A percentile compares a stretch with the other conserved stretches of the same genome.
phyloP scores from a whole-genome alignment of 2,797 vertebrate species.

The Melanotaenia pygmaea region DNA sequence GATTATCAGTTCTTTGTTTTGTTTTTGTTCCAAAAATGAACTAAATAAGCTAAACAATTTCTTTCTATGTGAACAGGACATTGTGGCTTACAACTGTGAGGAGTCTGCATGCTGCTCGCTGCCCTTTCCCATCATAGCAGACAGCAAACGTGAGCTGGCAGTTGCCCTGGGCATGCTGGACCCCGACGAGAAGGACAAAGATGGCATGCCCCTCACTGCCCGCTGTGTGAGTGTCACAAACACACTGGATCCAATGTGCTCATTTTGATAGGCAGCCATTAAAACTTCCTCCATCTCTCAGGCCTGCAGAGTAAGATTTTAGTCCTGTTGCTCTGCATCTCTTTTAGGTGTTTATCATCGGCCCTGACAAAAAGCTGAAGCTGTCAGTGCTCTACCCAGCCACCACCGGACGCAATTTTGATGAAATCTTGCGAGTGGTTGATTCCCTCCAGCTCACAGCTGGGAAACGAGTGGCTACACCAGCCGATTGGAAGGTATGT shows the following conservation, averaged over 20 bases:
- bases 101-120: conserved; percentile 76
- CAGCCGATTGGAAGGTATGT: conserved; percentile 92
- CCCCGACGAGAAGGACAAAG: conserved; percentile 88
- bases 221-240: conserved; percentile 86
- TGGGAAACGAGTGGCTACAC: conserved; percentile 87
- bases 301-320: background rate
- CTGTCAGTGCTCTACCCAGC: conserved; percentile 94
- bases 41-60: background rate
- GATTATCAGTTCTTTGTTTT: no score
- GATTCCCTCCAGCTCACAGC: conserved; percentile 93
- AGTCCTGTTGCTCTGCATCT: background rate
- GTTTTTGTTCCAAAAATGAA: no score
- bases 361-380: conserved; percentile 93
- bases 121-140: conserved; percentile 94
- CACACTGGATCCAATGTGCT: background rate
- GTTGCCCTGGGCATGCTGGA: conserved; percentile 93
- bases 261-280: background rate
- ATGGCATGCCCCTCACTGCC: conserved; percentile 90
- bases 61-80: conserved; percentile 83
- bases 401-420: conserved; percentile 94
- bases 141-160: conserved; percentile 88
- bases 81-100: conserved; percentile 89
- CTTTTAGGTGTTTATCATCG: conserved; percentile 90
- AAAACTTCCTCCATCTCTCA: background rate
- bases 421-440: conserved; percentile 92